Evolutionary conservation across 2,113 vertebrate genomes (phyloP), one percentile per base, ranked within the genome.

Genomic region (Pomatorhinus ruficollis): DNA sequence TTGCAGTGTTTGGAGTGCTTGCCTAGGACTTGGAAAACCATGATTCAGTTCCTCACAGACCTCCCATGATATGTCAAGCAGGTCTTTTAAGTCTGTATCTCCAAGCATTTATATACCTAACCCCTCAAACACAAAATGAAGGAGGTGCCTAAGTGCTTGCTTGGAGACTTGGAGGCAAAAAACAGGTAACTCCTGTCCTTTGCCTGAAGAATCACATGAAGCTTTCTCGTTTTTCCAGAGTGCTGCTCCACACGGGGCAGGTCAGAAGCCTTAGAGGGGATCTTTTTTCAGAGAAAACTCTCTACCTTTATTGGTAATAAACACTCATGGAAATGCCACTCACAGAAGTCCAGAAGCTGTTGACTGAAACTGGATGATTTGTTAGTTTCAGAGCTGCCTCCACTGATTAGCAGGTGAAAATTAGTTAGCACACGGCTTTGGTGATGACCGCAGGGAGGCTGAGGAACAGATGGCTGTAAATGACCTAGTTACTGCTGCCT

Each of bases 401-500:
- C 21, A 12, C 54, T 74, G 83, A 80, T 88, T 50, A 90, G 75
- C 50, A 74, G 83, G 79, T 89, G 92, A 83, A 92, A 95, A 95
- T 70, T 88, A 90, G 93, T 95, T 93, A 86, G 79, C 5, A 4
- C 64, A 66, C 39, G 39, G 83, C 54, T 88, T 80, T 2, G 3
- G 47, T 49, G 42, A 20, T 77, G 76, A 63, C 71, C 0, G 0
- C 59, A 27, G 79, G 79, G 85, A 86, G 68, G n/a, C 66, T 24
- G 59, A 65, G 80, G 91, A 95, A 90, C 95, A 95, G 96, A 90
- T 95, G 93, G 94, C 63, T 86, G 86, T 53, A 83, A 94, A 75
- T 71, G 90, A 95, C 92, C 90, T 89, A 70, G 79, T 95, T 97
- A 93, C 83, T 90, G 83, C 88, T 92, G 95, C 95, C 94, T 95